Evolutionary conservation across 2,888 invertebrate genomes (phyloP).

Genomic region (Perithous albicinctus): DNA sequence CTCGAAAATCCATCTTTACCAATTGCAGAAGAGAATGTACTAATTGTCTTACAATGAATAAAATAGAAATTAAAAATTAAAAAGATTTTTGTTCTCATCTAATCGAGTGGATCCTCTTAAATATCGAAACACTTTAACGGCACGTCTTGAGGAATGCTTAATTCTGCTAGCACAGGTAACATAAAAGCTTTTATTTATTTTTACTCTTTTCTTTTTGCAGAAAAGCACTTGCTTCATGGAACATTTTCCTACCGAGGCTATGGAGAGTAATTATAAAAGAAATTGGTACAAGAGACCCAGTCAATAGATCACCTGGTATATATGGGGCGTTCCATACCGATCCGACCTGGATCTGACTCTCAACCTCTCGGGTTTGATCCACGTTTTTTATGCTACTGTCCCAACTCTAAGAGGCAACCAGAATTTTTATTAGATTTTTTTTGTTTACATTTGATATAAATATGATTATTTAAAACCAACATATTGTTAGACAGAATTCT

Average conservation of each 20-base stretch:
- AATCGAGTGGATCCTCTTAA: neutral
- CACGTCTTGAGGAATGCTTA: constrained; percentile 2
- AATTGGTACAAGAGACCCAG: neutral
- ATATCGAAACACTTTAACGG: neutral
- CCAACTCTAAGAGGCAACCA: too few relatives aligned
- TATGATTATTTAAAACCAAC: too few relatives aligned
- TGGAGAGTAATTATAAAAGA: neutral
- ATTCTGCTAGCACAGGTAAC: neutral
- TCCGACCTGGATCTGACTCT: too few relatives aligned
- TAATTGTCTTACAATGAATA: neutral
- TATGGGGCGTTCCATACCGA: too few relatives aligned
- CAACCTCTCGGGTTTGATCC: too few relatives aligned
- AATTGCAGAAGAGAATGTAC: constrained; percentile 2
- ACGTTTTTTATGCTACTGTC: too few relatives aligned
- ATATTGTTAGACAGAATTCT: too few relatives aligned
- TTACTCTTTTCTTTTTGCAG: neutral
- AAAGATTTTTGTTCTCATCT: neutral
- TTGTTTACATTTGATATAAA: too few relatives aligned
- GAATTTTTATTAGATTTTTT: too few relatives aligned
- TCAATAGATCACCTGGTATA: neutral
- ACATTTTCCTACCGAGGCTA: neutral
- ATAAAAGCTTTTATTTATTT: constrained; percentile 14
- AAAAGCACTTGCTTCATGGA: neutral
- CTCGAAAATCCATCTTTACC: too few relatives aligned
- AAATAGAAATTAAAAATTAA: neutral